phyloP scores from a whole-genome alignment of 2,888 invertebrate genomes.

The Limnephilus rhombicus region DNA sequence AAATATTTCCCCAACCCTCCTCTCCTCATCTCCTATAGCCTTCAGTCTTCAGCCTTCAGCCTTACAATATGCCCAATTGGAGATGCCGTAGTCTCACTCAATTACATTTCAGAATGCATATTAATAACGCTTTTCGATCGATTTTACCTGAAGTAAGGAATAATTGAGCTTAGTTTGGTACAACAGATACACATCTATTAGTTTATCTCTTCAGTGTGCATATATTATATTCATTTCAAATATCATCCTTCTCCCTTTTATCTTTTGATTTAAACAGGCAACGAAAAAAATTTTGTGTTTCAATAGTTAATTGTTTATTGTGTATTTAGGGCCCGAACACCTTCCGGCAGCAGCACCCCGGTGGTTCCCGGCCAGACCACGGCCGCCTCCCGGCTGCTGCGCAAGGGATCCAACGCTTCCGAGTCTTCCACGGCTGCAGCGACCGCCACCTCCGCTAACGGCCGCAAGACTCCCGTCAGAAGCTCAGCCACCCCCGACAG shows the following conservation, averaged over 20 bases:
- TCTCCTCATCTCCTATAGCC: no score
- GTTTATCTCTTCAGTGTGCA: not conserved
- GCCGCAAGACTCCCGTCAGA: constrained; percentile 69
- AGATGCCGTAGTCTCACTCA: no score
- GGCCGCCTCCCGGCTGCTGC: constrained; percentile 80
- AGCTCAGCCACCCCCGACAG: constrained; percentile 74
- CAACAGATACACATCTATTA: not conserved
- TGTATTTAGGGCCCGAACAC: constrained; percentile 83
- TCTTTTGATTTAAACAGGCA: not conserved
- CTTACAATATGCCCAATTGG: no score
- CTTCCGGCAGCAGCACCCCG: constrained; percentile 87
- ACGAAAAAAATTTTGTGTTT: not conserved
- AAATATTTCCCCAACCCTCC: no score
- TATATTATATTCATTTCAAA: not conserved
- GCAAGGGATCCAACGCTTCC: constrained; percentile 84
- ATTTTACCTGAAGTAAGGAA: not conserved
- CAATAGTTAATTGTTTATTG: not conserved
- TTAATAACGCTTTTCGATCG: not conserved
- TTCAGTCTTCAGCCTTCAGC: no score
- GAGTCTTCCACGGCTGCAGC: constrained; percentile 79
- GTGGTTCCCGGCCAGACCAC: constrained; percentile 81
- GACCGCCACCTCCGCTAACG: constrained; percentile 72
- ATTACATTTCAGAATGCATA: no score
- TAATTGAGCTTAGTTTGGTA: not conserved
- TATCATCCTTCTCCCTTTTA: not conserved